Evolutionary conservation across 2,888 invertebrate genomes (phyloP), one percentile per base, ranked within the genome.

Genomic region (Drosophila tanythrix): DNA sequence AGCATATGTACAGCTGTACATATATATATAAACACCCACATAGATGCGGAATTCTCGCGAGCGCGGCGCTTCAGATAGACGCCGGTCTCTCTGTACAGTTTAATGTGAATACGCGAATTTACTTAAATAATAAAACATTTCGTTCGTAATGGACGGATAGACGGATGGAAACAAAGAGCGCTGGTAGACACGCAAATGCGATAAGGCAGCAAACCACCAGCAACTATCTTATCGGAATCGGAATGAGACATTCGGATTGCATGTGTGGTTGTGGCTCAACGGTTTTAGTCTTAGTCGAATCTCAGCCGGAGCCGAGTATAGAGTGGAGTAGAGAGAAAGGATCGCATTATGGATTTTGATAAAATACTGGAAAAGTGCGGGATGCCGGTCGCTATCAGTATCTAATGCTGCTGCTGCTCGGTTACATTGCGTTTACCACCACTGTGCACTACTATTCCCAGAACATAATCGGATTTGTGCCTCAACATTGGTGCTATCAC

Each of bases 391-490:
- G 92, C 71, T 94, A 94, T 87, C 94, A 94, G 85, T 91, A 92
- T 46, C 91, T 94, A 18, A 85, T 94, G 57, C 91, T 94, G 88
- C 84, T 92, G 36, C 89, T 94, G 15, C 94, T 94, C 81, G 93
- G 94, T 63, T 76, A 94, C 7, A 93, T 94, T 46, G 94, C 94
- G 77, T 88, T 94, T 8, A 89, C 94, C 38, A 93, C 94, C 15
- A 94, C 94, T 0, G 94, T 94, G 82, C 94, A 94, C 76, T 94
- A 94, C 87, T 94, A 94, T 80, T 94, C 94, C 3, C 94, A 94
- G 89, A 94, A 94, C 46, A 94, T 94, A 76, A 94, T 94, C 61
- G 94, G 94, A 71, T 92, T 94, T 31, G 92, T 93, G 52, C 94
- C 94, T 1, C 91, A 93, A 51, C 93, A 93, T 84, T 93, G 92